Percentiles rank a stretch among this genome's conserved stretches.
Evolutionary conservation across 2,888 invertebrate species (phyloP).

Genomic region (Eremobia ochroleuca): DNA sequence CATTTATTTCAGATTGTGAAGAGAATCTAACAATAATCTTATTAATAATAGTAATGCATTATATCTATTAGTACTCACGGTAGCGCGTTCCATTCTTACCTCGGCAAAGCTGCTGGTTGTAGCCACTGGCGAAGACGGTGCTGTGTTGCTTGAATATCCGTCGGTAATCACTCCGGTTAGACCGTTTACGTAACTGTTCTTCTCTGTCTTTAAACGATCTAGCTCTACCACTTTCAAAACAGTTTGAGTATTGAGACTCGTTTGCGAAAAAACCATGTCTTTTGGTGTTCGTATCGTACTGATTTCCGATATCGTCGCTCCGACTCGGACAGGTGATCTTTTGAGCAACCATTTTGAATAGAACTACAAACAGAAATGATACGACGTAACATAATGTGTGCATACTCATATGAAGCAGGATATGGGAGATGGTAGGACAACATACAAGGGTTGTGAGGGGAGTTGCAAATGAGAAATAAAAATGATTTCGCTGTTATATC

Average conservation of each 20-base stretch:
- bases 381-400: constrained; percentile 91
- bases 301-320: constrained; percentile 89
- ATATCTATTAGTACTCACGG: constrained; percentile 83
- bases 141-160: constrained; percentile 77
- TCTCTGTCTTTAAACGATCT: constrained; percentile 89
- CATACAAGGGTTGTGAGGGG: constrained; percentile 52
- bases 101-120: constrained; percentile 86
- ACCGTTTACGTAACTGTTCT: constrained; percentile 85
- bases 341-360: constrained; percentile 91
- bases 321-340: constrained; percentile 90
- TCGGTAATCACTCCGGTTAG: constrained; percentile 83
- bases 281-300: constrained; percentile 86
- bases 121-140: constrained; percentile 76
- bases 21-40: constrained; percentile 78
- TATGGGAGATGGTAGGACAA: constrained; percentile 60
- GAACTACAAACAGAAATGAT: constrained; percentile 91
- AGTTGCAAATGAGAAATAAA: constrained; percentile 62
- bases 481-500: constrained; percentile 50
- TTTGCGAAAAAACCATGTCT: constrained; percentile 91
- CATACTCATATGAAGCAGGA: constrained; percentile 86
- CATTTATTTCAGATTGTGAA: constrained; percentile 61
- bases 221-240: constrained; percentile 90
- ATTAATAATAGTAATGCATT: constrained; percentile 74
- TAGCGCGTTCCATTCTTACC: constrained; percentile 81
- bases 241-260: constrained; percentile 88